Base-by-base conservation (phyloP, 2,113 vertebrate species). In the Dolichallabes microphthalmus region DNA sequence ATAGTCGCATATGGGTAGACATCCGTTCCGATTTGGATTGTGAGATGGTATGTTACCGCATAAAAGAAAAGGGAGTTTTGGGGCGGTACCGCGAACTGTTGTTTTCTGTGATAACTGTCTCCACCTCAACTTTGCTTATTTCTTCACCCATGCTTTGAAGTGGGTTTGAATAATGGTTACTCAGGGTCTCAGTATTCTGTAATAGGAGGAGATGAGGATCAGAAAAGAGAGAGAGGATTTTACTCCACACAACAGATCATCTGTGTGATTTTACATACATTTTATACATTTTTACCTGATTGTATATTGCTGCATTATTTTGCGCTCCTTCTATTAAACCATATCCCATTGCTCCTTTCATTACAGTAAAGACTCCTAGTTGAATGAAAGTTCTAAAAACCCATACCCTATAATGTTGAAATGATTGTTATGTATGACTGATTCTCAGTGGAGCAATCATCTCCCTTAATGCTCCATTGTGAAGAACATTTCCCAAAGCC, bases 111-210 rank as follows among this genome's bases (percentile, higher is more conserved):
- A 80, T 85, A 80, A 55, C 39, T 52, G 25, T 19, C 3, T 58
- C 53, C 74, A 82, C 52, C 61, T 77, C 64, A 82, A 68, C 60
- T 64, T 77, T 81, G n/a, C 71, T 55, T 6, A 45, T 81, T 85
- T 69, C 66, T 80, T 84, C 58, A 71, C 53, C 82, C 57, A 53
- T 27, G 45, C 50, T 91, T 90, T 90, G 88, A 89, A 86, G 87
- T 89, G 73, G 61, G 86, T 88, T 88, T 82, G 75, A 58, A 81
- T 88, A 88, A 88, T 83, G 85, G 68, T 79, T 76, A 78, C 74
- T 76, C 61, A 81, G 64, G 83, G 81, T 88, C 83, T 52, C 66
- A 80, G 85, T 83, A 82, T 71, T 81, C 68, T 87, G 86, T 81
- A 84, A 45, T 80, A 78, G 89, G 82, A 82, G 89, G 85, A 82